Evolutionary conservation across 2,888 invertebrate genomes (phyloP).

Genomic region (Mythimna lalbum): DNA sequence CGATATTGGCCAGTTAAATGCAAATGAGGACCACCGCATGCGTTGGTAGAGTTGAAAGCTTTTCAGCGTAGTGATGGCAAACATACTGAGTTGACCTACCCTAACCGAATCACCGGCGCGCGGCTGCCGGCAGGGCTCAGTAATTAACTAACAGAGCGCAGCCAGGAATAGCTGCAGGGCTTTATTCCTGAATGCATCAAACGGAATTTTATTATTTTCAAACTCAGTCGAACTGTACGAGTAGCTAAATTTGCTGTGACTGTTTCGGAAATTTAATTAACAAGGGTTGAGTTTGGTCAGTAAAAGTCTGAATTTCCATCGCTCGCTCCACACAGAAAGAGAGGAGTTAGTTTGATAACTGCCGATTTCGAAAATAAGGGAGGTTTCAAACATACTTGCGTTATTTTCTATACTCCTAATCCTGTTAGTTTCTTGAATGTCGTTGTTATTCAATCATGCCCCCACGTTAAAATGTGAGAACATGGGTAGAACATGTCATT

Average conservation of each 20-base stretch:
- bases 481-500: too few relatives aligned
- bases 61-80: conserved; percentile 5
- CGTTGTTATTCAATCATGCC: too few relatives aligned
- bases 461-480: too few relatives aligned
- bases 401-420: too few relatives aligned
- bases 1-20: not conserved
- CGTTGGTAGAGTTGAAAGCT: not conserved
- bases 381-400: too few relatives aligned
- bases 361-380: too few relatives aligned
- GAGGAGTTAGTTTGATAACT: too few relatives aligned
- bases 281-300: too few relatives aligned
- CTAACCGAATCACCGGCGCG: not conserved
- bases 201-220: conserved; percentile 1
- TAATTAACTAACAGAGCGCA: conserved; percentile 15
- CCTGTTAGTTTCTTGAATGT: too few relatives aligned
- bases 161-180: not conserved
- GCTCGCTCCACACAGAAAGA: too few relatives aligned
- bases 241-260: not conserved
- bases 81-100: conserved; percentile 1
- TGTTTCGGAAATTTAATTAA: too few relatives aligned
- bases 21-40: not conserved
- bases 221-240: not conserved
- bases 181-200: not conserved
- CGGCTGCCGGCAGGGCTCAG: not conserved
- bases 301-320: too few relatives aligned